phyloP scores from a whole-genome alignment of 2,113 vertebrate species.

The Pedionomus torquatus region DNA sequence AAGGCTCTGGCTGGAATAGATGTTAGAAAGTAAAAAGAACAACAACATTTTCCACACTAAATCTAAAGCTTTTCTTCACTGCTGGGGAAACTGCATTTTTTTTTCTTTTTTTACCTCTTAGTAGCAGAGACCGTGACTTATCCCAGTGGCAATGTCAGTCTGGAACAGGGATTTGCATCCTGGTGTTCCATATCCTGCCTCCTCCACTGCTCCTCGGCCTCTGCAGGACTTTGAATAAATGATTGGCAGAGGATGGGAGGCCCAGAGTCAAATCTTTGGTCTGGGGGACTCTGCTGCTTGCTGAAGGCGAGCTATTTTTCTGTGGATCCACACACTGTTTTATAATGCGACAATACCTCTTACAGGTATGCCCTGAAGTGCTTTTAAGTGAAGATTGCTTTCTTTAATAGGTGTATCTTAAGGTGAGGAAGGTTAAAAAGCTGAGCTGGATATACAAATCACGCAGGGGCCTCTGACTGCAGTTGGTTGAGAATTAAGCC shows the following conservation, averaged over 20 bases:
- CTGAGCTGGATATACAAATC: neutral
- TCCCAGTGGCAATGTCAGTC: neutral
- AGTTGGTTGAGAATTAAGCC: neutral
- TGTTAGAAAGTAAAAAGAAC: constrained; percentile 46
- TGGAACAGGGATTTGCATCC: constrained; percentile 38
- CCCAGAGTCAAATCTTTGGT: neutral
- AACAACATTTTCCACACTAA: constrained; percentile 52
- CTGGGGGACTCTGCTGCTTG: fast-evolving
- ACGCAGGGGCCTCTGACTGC: neutral
- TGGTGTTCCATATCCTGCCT: constrained; percentile 48
- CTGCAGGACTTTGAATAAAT: neutral
- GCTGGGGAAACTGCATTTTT: neutral
- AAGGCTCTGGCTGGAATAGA: constrained; percentile 19
- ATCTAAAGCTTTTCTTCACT: constrained; percentile 44
- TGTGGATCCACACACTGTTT: neutral
- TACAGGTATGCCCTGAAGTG: neutral
- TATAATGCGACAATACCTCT: neutral
- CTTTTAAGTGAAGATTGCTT: neutral
- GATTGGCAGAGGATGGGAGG: neutral
- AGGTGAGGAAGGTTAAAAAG: neutral
- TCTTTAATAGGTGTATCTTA: neutral
- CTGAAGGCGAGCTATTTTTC: neutral
- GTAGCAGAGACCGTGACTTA: neutral
- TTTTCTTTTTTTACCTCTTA: neutral
- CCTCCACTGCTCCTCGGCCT: fast-evolving